Conservation (phyloP, 2,113 vertebrate species). For the Rhineura floridana region DNA sequence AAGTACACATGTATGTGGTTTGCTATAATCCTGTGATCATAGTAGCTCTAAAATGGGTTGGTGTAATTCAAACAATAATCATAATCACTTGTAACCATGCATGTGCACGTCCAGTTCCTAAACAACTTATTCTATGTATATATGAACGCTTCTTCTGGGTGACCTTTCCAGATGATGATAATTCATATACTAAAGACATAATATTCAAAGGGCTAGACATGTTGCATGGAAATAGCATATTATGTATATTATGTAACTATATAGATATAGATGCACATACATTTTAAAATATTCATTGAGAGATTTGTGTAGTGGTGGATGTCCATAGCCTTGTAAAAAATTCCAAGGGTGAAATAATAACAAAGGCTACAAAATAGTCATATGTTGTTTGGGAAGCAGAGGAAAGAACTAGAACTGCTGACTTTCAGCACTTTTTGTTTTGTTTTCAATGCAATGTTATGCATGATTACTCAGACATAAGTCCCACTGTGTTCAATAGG, state of each 20-base stretch:
- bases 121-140: no score
- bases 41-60: no score
- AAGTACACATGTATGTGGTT: no score
- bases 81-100: no score
- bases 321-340: background rate
- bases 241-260: background rate
- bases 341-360: background rate
- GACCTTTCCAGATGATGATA: background rate
- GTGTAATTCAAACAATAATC: no score
- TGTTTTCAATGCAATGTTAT: background rate
- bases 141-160: background rate
- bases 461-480: no score
- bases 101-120: no score
- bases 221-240: background rate
- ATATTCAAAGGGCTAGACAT: background rate
- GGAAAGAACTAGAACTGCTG: background rate
- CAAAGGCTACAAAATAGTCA: background rate
- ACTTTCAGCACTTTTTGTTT: background rate
- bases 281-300: no score
- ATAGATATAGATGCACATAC: no score
- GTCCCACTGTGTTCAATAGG: no score
- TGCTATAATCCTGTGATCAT: no score
- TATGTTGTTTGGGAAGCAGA: background rate
- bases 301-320: background rate
- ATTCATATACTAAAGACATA: background rate